Base-by-base conservation (phyloP, 2,888 invertebrate genomes). In the Drosophila multiciliata region DNA sequence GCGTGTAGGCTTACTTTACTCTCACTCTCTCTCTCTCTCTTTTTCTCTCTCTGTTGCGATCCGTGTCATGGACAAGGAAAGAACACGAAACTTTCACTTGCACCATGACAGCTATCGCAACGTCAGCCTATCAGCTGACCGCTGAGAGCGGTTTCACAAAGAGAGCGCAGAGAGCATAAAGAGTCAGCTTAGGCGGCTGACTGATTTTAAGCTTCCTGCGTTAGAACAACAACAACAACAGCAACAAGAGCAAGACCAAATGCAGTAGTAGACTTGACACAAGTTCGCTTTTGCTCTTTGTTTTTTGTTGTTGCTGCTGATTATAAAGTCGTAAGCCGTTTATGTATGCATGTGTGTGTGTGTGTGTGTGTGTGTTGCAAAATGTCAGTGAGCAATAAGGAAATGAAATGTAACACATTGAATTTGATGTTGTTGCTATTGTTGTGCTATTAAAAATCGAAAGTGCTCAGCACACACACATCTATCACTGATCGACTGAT, bases 351-450 rank as follows among this genome's bases (percentile, higher is more conserved):
- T 63, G 61, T 80, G 49, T 70, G 64, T n/a, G n/a, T n/a, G 23
- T 23, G 1, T 23, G 23, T 72, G 61, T 73, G 65, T 66, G 66
- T 73, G 73, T 62, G 36, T 73, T 66, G 87, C 74, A 78, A 89
- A 87, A 87, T 87, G 89, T 85, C 81, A 89, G 87, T 87, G 74
- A 78, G 89, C 89, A 89, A 87, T 87, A 87, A 87, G 87, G 87
- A 87, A 87, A 87, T 87, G 81, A 87, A 89, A 89, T 87, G 80
- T 89, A 84, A 85, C 78, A 78, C 75, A 75, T 78, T 84, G 85
- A 70, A 71, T 70, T 54, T 66, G 67, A 55, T 60, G 75, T 66
- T 68, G 73, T 48, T 67, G 66, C 38, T 66, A 29, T 38, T 70
- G 59, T 36, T 64, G 53, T 11, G 58, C 57, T 71, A 80, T 80